Base-by-base conservation (phyloP, 2,888 invertebrate genomes). In the Caenorhabditis japonica region DNA sequence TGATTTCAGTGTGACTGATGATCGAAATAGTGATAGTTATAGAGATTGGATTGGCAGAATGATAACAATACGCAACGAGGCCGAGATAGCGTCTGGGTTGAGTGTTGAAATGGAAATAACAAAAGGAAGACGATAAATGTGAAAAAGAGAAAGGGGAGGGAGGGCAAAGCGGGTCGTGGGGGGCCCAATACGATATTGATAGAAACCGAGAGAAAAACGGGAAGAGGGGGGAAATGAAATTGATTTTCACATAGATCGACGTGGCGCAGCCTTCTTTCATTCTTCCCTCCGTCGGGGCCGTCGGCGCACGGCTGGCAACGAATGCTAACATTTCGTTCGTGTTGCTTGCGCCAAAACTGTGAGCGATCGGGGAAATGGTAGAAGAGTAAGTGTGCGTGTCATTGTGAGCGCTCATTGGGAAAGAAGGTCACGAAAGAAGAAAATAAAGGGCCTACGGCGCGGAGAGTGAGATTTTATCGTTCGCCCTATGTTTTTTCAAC, bases 141-240 rank as follows among this genome's bases (percentile, higher is more conserved):
- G 43, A 47, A 41, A 59, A 59, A 51, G 38, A 27, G 46, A 47
- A 33, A 38, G 23, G 34, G 33, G 25, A 25, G 36, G 44, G 25
- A 25, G 36, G 44, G 39, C 21, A 34, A 46, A 46, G 69, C 60
- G 49, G 47, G 33, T 19, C 17, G 27, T 25, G 49, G 46, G 47
- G n/a, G 69, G 49, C 69, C 55, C 55, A 66, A 66, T 66, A 66
- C 66, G 66, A 66, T 66, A 66, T 66, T 66, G 66, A 66, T 66
- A 66, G 56, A 66, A 59, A 59, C 66, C 66, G 68, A 68, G 53
- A 60, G 60, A 60, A 69, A 60, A 69, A 69, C 49, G 53, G 19
- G 21, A 44, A 44, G 19, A 4, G 21, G 30, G 10, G 10, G 10
- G 55, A 69, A 69, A 60, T 55, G 60, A 60, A 60, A 69, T 69